phyloP scores from a whole-genome alignment of 2,113 vertebrate species.

The Montifringilla adamsi region DNA sequence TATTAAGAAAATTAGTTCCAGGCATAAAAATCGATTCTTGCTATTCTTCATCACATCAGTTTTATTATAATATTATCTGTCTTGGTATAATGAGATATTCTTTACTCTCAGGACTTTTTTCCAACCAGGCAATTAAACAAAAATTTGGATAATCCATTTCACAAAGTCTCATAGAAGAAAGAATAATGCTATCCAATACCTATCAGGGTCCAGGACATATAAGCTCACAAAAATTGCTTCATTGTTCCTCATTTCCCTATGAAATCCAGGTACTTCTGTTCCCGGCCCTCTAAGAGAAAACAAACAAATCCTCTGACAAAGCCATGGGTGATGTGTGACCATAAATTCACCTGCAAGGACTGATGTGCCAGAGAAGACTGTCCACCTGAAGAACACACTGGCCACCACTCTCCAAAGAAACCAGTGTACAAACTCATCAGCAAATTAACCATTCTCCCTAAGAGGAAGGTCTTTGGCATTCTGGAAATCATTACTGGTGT shows the following conservation, averaged over 20 bases:
- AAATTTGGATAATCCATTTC: background rate
- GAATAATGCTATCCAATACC: background rate
- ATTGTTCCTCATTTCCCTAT: background rate
- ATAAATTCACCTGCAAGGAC: background rate
- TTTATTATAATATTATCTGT: background rate
- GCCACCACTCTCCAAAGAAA: background rate
- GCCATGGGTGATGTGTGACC: background rate
- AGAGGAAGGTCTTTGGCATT: background rate
- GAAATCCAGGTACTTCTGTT: background rate
- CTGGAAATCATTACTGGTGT: background rate
- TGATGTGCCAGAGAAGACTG: background rate
- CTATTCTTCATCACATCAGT: background rate
- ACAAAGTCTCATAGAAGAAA: background rate
- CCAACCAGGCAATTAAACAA: background rate
- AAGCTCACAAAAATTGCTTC: background rate
- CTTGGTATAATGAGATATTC: background rate
- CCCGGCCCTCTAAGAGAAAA: background rate
- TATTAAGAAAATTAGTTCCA: background rate
- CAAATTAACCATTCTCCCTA: background rate
- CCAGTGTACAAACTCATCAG: background rate
- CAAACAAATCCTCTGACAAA: background rate
- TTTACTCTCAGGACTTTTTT: background rate
- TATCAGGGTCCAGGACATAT: background rate
- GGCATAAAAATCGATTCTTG: conserved; percentile 1
- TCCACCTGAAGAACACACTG: background rate